These are phyloP conservation scores for Nothobranchius kuhntae DNA, from an alignment of 2,113 vertebrate species.

Conservation along the genomic window DNA sequence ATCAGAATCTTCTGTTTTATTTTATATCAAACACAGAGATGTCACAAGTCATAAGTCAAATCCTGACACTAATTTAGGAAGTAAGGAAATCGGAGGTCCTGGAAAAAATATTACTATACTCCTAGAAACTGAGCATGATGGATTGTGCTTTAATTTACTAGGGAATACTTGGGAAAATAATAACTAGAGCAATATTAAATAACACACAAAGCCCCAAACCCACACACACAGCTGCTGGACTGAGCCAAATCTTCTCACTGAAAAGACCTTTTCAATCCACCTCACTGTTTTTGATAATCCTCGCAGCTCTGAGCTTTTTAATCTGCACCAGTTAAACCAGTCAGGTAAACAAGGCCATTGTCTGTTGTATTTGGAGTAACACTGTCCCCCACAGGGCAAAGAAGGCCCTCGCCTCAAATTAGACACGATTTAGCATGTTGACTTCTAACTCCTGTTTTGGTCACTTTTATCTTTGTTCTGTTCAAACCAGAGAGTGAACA, in stretches of 20 bases:
- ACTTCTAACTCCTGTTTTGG: too few relatives aligned
- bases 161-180: conserved; percentile 30
- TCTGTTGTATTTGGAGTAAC: conserved; percentile 23
- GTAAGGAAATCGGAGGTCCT: conserved; percentile 5
- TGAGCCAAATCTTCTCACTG: conserved; percentile 7
- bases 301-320: too few relatives aligned
- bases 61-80: conserved; percentile 5
- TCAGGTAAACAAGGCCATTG: neutral
- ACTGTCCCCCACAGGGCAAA: conserved; percentile 47
- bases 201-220: conserved; percentile 16
- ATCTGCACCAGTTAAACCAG: neutral
- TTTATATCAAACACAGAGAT: conserved; percentile 21
- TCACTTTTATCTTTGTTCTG: neutral
- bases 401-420: neutral
- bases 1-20: neutral
- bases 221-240: conserved; percentile 22
- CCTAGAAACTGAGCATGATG: conserved; percentile 41
- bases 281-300: too few relatives aligned
- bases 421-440: too few relatives aligned
- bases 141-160: conserved; percentile 24
- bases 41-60: conserved; percentile 22
- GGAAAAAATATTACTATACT: conserved; percentile 39
- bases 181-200: conserved; percentile 27
- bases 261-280: neutral
- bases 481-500: neutral